Percentiles rank a stretch among this genome's conserved stretches.
Evolutionary conservation across 2,888 invertebrate species (phyloP).

Genomic region (Seira ritae): DNA sequence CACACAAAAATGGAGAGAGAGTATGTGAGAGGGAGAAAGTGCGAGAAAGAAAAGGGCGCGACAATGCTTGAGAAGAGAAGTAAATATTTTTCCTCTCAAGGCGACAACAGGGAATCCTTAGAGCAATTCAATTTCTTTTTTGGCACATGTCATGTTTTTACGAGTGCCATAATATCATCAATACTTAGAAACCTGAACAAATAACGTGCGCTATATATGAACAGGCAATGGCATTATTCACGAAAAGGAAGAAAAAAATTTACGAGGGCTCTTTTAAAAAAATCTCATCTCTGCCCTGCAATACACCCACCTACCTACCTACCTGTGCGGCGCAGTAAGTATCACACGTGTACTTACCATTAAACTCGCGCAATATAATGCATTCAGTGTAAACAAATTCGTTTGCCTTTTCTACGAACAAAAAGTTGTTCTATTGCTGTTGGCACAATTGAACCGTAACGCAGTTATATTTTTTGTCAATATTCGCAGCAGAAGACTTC

Average conservation of each 20-base stretch:
- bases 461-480: no score
- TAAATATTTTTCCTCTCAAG: slow-evolving; percentile 49
- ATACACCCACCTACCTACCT: no score
- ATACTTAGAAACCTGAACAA: slow-evolving; percentile 5
- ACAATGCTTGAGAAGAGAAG: slow-evolving; percentile 30
- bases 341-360: no score
- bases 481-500: no score
- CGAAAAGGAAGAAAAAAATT: no score
- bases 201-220: no score
- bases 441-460: background rate
- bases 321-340: no score
- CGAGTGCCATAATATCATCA: slow-evolving; percentile 42
- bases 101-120: slow-evolving; percentile 52
- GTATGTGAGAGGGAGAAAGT: background rate
- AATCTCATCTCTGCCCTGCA: no score
- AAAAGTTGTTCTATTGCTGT: background rate
- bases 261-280: no score
- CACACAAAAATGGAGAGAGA: no score
- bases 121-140: slow-evolving; percentile 57
- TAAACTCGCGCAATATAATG: background rate
- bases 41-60: slow-evolving; percentile 17
- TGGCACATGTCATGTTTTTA: slow-evolving; percentile 54
- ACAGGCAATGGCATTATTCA: no score
- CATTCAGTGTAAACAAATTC: slow-evolving; percentile 43
- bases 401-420: slow-evolving; percentile 46